These are phyloP conservation scores for Melanaphis sacchari DNA, from an alignment of 1,140 invertebrate genomes.

Conservation along the genomic window DNA sequence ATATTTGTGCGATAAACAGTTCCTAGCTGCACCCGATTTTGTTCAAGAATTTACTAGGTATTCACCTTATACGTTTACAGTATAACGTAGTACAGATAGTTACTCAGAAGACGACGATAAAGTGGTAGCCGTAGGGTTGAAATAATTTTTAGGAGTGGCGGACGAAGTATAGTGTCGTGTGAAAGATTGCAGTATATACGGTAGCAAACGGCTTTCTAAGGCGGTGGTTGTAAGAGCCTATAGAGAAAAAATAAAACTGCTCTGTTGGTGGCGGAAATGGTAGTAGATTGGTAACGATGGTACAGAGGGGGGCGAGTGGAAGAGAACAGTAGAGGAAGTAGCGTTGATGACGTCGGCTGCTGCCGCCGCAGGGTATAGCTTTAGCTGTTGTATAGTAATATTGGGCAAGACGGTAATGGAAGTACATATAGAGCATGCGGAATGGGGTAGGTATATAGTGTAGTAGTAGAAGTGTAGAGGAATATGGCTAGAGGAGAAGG, in stretches of 20 bases:
- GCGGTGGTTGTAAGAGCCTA: background rate
- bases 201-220: conserved; percentile 13
- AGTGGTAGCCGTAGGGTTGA: background rate
- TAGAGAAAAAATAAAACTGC: conserved; percentile 11
- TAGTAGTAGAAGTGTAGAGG: background rate
- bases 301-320: background rate
- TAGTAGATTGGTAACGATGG: background rate
- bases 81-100: background rate
- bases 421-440: conserved; percentile 17
- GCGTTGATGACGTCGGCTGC: conserved; percentile 45
- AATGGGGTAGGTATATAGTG: conserved; percentile 3
- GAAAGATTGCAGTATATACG: background rate
- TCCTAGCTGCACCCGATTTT: background rate
- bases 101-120: background rate
- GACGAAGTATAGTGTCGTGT: background rate
- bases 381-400: conserved; percentile 42
- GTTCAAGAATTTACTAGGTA: background rate
- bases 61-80: background rate
- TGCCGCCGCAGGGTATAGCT: conserved; percentile 41
- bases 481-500: background rate
- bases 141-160: background rate
- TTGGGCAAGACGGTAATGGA: conserved; percentile 41
- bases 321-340: background rate
- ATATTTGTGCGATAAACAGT: background rate
- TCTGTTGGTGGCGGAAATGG: conserved; percentile 21